A percentile compares a stretch with the other conserved stretches of the same genome.
phyloP scores from a whole-genome alignment of 2,888 invertebrate genomes.

The Yponomeuta malinellus region DNA sequence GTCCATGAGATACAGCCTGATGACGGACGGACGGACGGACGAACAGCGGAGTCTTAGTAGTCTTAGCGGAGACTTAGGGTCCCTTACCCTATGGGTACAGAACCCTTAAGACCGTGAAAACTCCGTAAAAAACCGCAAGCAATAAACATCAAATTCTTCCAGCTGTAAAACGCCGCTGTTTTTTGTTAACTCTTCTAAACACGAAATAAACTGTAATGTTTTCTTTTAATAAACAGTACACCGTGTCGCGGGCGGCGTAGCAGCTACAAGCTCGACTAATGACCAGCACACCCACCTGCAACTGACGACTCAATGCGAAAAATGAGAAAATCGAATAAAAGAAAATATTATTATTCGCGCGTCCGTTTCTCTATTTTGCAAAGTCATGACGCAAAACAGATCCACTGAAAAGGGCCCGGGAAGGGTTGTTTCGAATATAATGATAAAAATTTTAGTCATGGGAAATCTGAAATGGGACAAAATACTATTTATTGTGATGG shows the following conservation, averaged over 20 bases:
- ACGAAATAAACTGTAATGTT: not conserved
- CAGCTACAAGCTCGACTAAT: conserved; percentile 36
- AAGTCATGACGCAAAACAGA: conserved; percentile 1
- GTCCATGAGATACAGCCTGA: no score
- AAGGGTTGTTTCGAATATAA: conserved; percentile 2
- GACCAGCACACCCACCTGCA: conserved; percentile 52
- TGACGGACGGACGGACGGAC: no score
- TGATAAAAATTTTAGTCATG: conserved; percentile 4
- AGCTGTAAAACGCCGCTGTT: not conserved
- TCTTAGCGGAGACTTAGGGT: no score
- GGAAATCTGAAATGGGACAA: not conserved
- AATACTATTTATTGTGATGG: not conserved
- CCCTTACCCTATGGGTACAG: no score
- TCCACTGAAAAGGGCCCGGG: conserved; percentile 11
- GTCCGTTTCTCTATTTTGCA: conserved; percentile 21
- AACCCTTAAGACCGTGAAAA: no score
- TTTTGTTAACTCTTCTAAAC: not conserved
- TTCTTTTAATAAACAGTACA: not conserved
- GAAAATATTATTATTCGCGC: conserved; percentile 35
- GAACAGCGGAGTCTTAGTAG: no score
- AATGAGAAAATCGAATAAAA: conserved; percentile 45
- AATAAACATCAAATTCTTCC: not conserved
- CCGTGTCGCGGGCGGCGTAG: not conserved
- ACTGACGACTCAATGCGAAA: conserved; percentile 43
- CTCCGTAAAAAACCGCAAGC: not conserved